These are phyloP conservation scores for Tenodera sinensis DNA, from an alignment of 2,888 invertebrate genomes.

Conservation along the genomic window DNA sequence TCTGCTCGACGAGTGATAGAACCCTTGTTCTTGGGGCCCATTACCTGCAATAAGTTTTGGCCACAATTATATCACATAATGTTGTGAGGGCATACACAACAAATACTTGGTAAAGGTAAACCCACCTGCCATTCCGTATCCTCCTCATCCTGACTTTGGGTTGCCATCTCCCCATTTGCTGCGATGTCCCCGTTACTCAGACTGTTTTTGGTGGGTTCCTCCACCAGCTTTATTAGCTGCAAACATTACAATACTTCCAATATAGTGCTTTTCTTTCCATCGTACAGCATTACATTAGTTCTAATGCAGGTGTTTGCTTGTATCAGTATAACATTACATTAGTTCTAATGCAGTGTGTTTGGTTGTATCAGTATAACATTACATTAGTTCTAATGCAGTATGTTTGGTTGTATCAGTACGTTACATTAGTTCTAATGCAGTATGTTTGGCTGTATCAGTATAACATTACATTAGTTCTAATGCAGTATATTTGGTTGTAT, in stretches of 20 bases:
- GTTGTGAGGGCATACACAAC: neutral
- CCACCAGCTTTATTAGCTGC: conserved; percentile 53
- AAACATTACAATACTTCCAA: too few species aligned
- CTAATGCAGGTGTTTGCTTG: too few species aligned
- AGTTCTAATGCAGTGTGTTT: too few species aligned
- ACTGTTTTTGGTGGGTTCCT: conserved; percentile 30
- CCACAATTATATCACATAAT: neutral
- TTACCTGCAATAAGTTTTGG: conserved; percentile 52
- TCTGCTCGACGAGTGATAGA: conserved; percentile 82
- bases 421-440: too few species aligned
- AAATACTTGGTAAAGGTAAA: neutral
- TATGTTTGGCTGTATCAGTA: too few species aligned
- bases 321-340: too few species aligned
- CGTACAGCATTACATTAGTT: neutral
- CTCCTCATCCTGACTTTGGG: conserved; percentile 47
- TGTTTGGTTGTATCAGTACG: too few species aligned
- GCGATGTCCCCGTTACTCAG: conserved; percentile 34
- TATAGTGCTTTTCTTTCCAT: too few species aligned
- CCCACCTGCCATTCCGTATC: conserved; percentile 67
- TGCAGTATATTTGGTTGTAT: too few species aligned
- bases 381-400: too few species aligned
- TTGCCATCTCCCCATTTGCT: conserved; percentile 43
- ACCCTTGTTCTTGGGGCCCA: conserved; percentile 84
- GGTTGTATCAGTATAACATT: too few species aligned
- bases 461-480: too few species aligned